A percentile compares a stretch with the other conserved stretches of the same genome.
Evolutionary conservation across 2,888 invertebrate species (phyloP).

Genomic region (Fragum sueziense): DNA sequence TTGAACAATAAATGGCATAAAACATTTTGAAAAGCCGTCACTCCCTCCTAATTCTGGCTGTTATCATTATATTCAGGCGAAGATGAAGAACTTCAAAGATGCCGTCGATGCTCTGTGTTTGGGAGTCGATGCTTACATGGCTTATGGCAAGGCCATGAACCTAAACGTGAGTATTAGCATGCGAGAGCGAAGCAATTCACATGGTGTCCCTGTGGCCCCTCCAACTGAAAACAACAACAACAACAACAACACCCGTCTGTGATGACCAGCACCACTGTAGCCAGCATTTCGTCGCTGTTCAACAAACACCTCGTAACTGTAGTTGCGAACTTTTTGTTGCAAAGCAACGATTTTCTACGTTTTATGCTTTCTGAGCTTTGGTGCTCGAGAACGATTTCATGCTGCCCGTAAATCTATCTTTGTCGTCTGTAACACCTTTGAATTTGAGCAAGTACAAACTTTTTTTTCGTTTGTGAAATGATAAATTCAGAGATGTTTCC

Average conservation of each 20-base stretch:
- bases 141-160: neutral
- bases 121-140: neutral
- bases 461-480: too few relatives aligned
- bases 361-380: neutral
- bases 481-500: too few relatives aligned
- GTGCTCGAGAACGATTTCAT: too few relatives aligned
- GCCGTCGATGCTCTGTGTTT: neutral
- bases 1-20: too few relatives aligned
- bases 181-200: neutral
- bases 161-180: neutral
- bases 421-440: too few relatives aligned
- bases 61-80: neutral
- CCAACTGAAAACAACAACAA: too few relatives aligned
- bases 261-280: neutral
- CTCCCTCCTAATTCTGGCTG: too few relatives aligned
- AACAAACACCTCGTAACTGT: too few relatives aligned
- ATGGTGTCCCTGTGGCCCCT: neutral
- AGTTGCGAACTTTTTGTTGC: neutral
- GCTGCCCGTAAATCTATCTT: too few relatives aligned
- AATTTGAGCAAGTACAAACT: too few relatives aligned
- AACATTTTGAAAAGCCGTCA: too few relatives aligned
- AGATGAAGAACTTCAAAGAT: neutral
- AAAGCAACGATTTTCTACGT: neutral
- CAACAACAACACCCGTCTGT: neutral
- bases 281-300: neutral